These are phyloP conservation scores for Helogale parvula DNA, from an alignment of 2,113 vertebrate genomes.

Conservation along the genomic window DNA sequence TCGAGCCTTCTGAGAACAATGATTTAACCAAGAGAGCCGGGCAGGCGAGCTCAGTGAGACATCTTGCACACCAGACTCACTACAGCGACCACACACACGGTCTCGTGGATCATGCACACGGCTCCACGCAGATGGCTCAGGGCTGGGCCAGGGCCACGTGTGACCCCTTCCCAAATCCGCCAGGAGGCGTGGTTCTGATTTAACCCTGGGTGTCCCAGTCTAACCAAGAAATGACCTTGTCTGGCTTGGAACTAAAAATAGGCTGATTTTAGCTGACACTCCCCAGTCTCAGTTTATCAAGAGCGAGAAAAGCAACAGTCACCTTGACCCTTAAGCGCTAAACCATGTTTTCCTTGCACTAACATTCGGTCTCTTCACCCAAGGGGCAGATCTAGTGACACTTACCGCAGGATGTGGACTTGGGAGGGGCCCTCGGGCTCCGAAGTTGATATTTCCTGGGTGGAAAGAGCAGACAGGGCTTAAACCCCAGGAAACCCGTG, in stretches of 20 bases:
- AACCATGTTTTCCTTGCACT: background rate
- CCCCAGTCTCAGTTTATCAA: background rate
- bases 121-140: fast-evolving
- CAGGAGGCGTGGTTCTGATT: background rate
- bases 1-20: background rate
- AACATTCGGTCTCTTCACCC: background rate
- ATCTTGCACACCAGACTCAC: fast-evolving
- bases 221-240: background rate
- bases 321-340: fast-evolving
- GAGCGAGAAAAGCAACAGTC: background rate
- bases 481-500: background rate
- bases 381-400: background rate
- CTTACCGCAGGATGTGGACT: slow-evolving; percentile 81
- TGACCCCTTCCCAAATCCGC: background rate
- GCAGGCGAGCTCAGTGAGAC: background rate
- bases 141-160: background rate
- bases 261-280: background rate
- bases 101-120: fast-evolving
- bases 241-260: background rate
- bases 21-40: background rate
- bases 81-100: fast-evolving
- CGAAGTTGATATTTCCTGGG: slow-evolving; percentile 74
- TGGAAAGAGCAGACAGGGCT: slow-evolving; percentile 47
- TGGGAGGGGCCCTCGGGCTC: slow-evolving; percentile 71
- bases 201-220: background rate